These are phyloP conservation scores for Tachina grossa DNA, from an alignment of 2,888 invertebrate genomes.

Conservation along the genomic window DNA sequence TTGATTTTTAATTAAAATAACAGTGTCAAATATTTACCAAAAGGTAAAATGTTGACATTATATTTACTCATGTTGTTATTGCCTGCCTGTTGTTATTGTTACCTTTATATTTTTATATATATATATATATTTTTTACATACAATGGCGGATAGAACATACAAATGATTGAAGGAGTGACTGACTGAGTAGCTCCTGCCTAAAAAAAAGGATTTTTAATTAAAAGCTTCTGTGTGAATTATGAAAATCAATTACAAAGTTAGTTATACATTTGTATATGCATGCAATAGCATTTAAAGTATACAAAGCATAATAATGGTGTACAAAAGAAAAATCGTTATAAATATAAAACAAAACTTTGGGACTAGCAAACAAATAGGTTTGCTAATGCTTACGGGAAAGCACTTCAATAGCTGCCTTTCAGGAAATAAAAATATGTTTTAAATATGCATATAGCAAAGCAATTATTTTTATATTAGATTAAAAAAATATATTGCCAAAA, in stretches of 20 bases:
- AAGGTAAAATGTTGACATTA: slow-evolving; percentile 67
- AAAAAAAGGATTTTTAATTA: slow-evolving; percentile 66
- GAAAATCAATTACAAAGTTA: slow-evolving; percentile 65
- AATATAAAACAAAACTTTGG: background rate
- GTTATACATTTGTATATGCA: slow-evolving; percentile 4
- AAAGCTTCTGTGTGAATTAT: slow-evolving; percentile 68
- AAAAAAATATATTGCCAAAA: no score
- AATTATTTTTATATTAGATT: no score
- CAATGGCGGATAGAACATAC: background rate
- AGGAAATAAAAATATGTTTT: background rate
- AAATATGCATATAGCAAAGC: no score
- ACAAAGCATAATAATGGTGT: background rate
- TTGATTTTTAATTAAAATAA: slow-evolving; percentile 71
- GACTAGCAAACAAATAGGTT: background rate
- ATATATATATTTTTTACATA: background rate
- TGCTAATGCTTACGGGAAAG: background rate
- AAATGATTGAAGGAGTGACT: background rate
- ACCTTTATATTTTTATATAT: background rate
- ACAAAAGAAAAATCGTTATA: background rate
- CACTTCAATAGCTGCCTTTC: background rate
- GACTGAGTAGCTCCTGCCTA: slow-evolving; percentile 54
- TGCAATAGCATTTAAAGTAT: background rate
- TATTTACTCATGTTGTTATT: slow-evolving; percentile 10
- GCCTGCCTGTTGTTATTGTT: background rate
- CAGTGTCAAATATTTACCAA: slow-evolving; percentile 70